Evolutionary conservation across 2,888 invertebrate species (phyloP), one percentile per base, ranked within the genome.

Genomic region (Plebejus melissa): DNA sequence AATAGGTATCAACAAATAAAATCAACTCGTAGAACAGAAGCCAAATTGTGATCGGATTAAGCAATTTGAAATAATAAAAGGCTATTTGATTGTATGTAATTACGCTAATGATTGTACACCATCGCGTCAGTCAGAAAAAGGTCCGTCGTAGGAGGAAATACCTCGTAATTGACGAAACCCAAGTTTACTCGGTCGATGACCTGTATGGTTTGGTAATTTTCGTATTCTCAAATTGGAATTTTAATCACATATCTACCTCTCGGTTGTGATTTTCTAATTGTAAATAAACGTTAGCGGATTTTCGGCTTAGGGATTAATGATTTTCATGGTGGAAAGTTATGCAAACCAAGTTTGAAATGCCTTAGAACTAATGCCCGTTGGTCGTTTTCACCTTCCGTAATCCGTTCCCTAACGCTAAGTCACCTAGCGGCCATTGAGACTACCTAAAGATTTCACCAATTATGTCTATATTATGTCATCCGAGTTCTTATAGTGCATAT

Each of bases 61-160:
- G 72, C 50, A 72, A 50, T 50, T 72, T 72, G 16, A 41, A 72
- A 71, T 41, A 72, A 72, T 50, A 16, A 72, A 32, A 50, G 65
- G 32, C 28, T 72, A 72, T 72, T 72, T 72, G 72, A 72, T 72
- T 54, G 50, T 72, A 72, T 72, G 54, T 72, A 50, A 72, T 72
- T 72, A 72, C 65, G 32, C 65, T 65, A 36, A 65, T 65, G 65
- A 65, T 6, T 16, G 65, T 65, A 36, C 65, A 36, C 65, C 65
- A 65, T 65, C 65, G 65, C 22, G 22, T 22, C 22, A 22, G 65
- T 65, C 65, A 65, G 65, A 65, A 65, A 65, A 65, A 65, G 65
- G 65, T 13, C 32, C 65, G 65, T 65, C 65, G 65, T 65, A 65
- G 65, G 65, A 65, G 65, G 65, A 65, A 65, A 65, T 65, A 36